Evolutionary conservation across 92 coral and sea anemone genomes (phyloP).

Genomic region (Epizoanthus rinbou): DNA sequence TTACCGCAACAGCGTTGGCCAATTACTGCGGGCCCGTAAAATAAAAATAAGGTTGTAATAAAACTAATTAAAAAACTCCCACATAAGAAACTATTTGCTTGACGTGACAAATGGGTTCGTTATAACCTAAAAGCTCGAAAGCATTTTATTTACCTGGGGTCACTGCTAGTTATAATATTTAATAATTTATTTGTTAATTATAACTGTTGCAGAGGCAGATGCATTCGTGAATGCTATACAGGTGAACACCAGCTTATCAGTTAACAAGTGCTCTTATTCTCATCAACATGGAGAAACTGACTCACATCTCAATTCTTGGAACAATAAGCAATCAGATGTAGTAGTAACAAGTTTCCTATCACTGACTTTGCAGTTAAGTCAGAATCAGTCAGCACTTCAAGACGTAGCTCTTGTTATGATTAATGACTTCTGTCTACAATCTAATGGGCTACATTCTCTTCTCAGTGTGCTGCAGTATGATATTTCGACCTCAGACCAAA

Average conservation of each 20-base stretch:
- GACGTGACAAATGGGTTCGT: too few relatives aligned
- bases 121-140: too few relatives aligned
- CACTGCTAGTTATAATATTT: too few relatives aligned
- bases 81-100: too few relatives aligned
- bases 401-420: slow-evolving; percentile 50
- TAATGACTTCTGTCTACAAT: slow-evolving; percentile 47
- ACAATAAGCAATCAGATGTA: neutral
- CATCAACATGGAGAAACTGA: neutral
- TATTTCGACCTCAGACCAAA: neutral
- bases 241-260: slow-evolving; percentile 15
- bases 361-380: neutral
- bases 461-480: slow-evolving; percentile 3
- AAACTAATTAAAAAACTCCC: too few relatives aligned
- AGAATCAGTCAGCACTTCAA: neutral
- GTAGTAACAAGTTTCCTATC: neutral
- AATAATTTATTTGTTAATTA: neutral
- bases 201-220: slow-evolving; percentile 37
- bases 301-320: neutral
- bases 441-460: slow-evolving; percentile 8
- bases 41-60: too few relatives aligned
- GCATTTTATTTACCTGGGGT: too few relatives aligned
- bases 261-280: neutral
- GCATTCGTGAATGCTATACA: slow-evolving; percentile 25
- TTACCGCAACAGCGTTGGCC: too few relatives aligned
- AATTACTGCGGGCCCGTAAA: too few relatives aligned